phyloP scores from a whole-genome alignment of 2,113 vertebrate species.

The Lophura nycthemera region DNA sequence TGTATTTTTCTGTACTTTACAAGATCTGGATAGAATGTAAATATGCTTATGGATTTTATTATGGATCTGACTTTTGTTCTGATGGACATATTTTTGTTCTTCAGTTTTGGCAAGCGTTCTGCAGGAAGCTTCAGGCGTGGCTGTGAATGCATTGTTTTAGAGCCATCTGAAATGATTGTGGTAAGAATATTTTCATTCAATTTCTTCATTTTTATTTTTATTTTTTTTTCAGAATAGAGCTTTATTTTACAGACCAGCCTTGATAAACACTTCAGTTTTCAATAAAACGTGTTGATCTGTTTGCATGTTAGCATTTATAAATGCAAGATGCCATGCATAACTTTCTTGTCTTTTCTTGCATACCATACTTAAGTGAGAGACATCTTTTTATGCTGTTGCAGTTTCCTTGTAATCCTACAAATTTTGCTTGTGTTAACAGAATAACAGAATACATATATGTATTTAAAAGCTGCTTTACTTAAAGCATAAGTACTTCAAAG shows the following conservation, averaged over 20 bases:
- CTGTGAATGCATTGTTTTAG: constrained; percentile 99
- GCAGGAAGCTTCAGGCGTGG: constrained; percentile 96
- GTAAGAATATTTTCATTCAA: constrained; percentile 77
- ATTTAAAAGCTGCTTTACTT: background rate
- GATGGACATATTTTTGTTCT: constrained; percentile 22
- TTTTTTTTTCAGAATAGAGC: background rate
- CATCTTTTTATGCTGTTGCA: background rate
- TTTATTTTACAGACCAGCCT: background rate
- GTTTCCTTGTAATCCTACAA: background rate
- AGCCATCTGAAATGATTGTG: constrained; percentile 99
- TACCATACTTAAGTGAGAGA: background rate
- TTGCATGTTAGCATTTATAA: background rate
- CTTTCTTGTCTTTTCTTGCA: background rate
- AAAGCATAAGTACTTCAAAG: background rate
- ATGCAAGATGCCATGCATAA: background rate
- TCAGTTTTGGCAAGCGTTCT: constrained; percentile 96
- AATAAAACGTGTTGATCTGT: background rate
- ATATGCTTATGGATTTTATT: background rate
- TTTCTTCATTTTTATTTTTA: background rate
- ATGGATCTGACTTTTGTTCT: constrained; percentile 16
- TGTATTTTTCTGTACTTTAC: background rate
- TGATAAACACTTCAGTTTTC: background rate
- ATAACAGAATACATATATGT: background rate
- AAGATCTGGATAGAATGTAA: background rate
- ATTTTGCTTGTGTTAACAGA: background rate